Percentiles rank a stretch among this genome's conserved stretches.
These are phyloP conservation scores for Diorhabda sublineata DNA, from an alignment of 1,140 invertebrate species.

Conservation along the genomic window DNA sequence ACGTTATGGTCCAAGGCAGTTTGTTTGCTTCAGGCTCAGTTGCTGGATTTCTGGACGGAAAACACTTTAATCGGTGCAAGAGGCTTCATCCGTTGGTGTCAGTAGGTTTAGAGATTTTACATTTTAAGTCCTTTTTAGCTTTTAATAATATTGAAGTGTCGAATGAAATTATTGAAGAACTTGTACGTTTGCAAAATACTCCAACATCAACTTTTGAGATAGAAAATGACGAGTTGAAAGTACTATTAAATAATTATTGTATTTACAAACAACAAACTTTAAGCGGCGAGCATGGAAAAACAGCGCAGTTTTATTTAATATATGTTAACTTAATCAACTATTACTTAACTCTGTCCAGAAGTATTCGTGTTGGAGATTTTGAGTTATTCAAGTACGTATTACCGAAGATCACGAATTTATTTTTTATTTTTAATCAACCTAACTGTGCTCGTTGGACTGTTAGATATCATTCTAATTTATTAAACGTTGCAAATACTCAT, in stretches of 20 bases:
- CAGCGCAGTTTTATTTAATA: conserved; percentile 36
- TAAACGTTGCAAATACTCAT: conserved; percentile 35
- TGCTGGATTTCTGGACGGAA: conserved; percentile 39
- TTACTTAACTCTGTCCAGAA: conserved; percentile 30
- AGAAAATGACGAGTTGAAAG: too few species aligned
- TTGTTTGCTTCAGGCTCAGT: conserved; percentile 42
- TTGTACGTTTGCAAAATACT: too few species aligned
- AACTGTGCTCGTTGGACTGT: conserved; percentile 18
- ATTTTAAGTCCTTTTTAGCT: conserved; percentile 24
- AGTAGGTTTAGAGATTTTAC: conserved; percentile 36
- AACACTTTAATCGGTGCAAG: conserved; percentile 30
- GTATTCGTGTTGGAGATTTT: conserved; percentile 37
- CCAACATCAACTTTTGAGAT: too few species aligned
- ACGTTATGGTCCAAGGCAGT: conserved; percentile 41
- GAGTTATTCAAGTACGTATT: conserved; percentile 25
- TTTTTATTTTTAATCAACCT: too few species aligned
- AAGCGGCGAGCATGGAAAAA: conserved; percentile 39
- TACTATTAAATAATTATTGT: not conserved
- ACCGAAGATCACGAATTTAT: not conserved
- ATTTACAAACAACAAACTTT: conserved; percentile 21
- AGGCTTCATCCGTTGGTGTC: conserved; percentile 38
- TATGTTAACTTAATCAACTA: conserved; percentile 37
- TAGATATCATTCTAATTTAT: conserved; percentile 29
- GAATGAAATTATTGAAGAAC: too few species aligned
- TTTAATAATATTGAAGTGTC: not conserved